Evolutionary conservation across 1,140 invertebrate genomes (phyloP).

Genomic region (Chlorops oryzae): DNA sequence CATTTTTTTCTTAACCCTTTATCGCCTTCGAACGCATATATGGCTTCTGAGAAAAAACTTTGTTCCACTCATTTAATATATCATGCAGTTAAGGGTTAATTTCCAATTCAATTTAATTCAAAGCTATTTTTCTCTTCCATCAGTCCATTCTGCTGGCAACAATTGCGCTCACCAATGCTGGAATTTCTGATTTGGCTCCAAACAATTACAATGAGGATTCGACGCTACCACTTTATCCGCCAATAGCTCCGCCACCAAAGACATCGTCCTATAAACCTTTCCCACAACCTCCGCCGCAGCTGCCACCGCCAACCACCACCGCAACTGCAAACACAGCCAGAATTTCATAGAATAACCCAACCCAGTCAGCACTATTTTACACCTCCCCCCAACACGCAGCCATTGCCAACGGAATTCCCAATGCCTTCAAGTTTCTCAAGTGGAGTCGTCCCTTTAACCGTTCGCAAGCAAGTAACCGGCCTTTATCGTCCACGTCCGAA

Average conservation of each 20-base stretch:
- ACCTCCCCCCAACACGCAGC: constrained; percentile 18
- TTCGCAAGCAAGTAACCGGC: no score
- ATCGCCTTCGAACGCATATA: no score
- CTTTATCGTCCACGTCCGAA: constrained; percentile 32
- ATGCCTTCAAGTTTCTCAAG: background rate
- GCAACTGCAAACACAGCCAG: background rate
- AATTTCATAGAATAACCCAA: constrained; percentile 4
- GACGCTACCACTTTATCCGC: constrained; percentile 10
- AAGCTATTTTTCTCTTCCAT: background rate
- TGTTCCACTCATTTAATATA: no score
- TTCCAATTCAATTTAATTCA: no score
- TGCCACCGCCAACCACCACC: background rate
- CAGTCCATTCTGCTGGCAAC: constrained; percentile 32
- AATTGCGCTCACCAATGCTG: constrained; percentile 23
- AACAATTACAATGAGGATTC: constrained; percentile 32
- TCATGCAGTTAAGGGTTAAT: no score
- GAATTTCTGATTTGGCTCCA: no score
- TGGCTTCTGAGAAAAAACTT: no score
- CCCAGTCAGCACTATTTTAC: constrained; percentile 16
- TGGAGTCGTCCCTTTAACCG: background rate
- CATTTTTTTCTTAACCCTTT: no score
- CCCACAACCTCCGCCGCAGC: background rate
- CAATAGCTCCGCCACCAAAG: background rate
- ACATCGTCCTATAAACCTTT: background rate
- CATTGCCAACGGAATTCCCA: background rate